phyloP scores from a whole-genome alignment of 2,113 vertebrate genomes.

The Kryptolebias marmoratus region DNA sequence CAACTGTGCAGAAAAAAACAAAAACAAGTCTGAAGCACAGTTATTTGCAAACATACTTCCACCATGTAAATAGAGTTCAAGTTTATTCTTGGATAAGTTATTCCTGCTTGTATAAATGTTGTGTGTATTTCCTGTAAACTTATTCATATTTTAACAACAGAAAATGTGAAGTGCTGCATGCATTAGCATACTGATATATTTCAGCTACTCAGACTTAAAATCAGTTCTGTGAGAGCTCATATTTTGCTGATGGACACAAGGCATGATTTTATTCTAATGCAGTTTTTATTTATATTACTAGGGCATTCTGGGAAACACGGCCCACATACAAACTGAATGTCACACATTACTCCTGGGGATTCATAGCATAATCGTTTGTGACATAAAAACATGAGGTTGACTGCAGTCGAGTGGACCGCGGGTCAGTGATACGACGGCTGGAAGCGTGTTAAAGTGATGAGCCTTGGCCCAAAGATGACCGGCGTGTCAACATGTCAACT shows the following conservation, averaged over 20 bases:
- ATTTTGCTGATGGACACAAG: not conserved
- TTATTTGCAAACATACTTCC: no score
- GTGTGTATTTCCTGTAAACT: no score
- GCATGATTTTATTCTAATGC: conserved; percentile 16
- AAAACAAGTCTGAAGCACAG: no score
- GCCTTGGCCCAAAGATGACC: conserved; percentile 21
- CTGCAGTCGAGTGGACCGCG: not conserved
- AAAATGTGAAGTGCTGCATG: conserved; percentile 1
- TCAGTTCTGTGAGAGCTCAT: not conserved
- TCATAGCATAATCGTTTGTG: conserved; percentile 12
- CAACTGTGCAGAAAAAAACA: no score
- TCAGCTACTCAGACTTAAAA: not conserved
- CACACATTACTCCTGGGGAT: conserved; percentile 3
- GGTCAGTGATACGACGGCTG: conserved; percentile 38
- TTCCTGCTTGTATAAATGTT: no score
- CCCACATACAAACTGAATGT: conserved; percentile 9
- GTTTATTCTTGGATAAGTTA: not conserved
- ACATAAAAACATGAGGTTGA: conserved; percentile 19
- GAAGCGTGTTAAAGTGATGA: conserved; percentile 18
- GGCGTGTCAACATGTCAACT: conserved; percentile 24
- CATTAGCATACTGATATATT: conserved; percentile 17
- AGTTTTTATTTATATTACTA: conserved; percentile 13
- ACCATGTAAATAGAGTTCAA: no score
- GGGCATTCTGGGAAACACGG: conserved; percentile 22
- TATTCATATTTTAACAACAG: not conserved